phyloP scores from a whole-genome alignment of 2,888 invertebrate genomes.

The Tetheella fluctuosa region DNA sequence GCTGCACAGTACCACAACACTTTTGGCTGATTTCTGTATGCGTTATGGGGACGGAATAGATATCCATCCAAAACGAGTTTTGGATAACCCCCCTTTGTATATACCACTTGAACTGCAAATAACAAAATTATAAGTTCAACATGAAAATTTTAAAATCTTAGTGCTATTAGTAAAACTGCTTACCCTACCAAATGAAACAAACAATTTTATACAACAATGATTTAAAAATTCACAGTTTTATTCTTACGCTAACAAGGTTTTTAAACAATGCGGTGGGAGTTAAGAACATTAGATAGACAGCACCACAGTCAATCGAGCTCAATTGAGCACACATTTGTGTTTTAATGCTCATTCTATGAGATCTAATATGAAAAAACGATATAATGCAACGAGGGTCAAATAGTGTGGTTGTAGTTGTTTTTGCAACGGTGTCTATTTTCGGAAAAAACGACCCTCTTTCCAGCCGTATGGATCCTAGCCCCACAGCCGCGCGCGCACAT shows the following conservation, averaged over 20 bases:
- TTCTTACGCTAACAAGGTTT: no score
- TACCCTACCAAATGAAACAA: neutral
- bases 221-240: neutral
- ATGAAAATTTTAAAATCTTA: neutral
- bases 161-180: neutral
- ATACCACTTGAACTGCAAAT: slow-evolving; percentile 68
- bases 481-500: slow-evolving; percentile 73
- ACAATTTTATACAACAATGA: neutral
- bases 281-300: neutral
- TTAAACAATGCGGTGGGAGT: neutral
- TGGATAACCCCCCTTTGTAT: slow-evolving; percentile 69
- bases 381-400: slow-evolving; percentile 42
- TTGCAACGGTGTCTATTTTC: slow-evolving; percentile 67
- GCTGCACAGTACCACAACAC: slow-evolving; percentile 75
- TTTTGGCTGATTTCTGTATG: slow-evolving; percentile 71
- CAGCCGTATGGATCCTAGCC: slow-evolving; percentile 72
- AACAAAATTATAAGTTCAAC: slow-evolving; percentile 12
- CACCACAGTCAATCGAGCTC: neutral
- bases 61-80: slow-evolving; percentile 69
- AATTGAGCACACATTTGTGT: neutral
- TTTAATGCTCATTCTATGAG: neutral
- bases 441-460: slow-evolving; percentile 70
- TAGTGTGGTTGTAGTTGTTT: slow-evolving; percentile 49
- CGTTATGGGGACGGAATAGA: slow-evolving; percentile 74
- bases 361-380: neutral